Conservation (phyloP, 2,797 vertebrate species). For the Aselliscus stoliczkanus region DNA sequence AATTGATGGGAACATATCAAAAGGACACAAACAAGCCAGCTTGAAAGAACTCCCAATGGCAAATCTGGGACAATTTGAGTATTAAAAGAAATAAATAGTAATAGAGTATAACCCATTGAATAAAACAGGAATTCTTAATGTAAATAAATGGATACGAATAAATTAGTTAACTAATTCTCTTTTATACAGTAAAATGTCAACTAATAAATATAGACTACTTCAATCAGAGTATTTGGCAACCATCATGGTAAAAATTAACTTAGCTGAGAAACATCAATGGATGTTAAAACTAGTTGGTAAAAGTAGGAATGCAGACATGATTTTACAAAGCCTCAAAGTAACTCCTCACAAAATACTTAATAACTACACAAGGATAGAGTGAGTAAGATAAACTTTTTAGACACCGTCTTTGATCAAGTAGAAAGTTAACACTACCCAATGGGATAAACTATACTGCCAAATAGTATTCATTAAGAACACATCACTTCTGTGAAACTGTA, state of each 20-base stretch:
- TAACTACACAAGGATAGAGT: neutral
- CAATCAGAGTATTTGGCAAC: neutral
- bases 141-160: neutral
- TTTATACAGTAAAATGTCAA: neutral
- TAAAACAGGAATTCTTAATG: neutral
- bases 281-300: neutral
- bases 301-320: neutral
- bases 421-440: neutral
- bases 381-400: neutral
- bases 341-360: neutral
- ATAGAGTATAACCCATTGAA: neutral
- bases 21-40: neutral
- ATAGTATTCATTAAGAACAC: neutral
- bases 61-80: neutral
- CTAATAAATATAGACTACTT: neutral
- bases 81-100: neutral
- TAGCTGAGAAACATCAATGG: neutral
- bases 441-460: neutral
- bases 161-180: neutral
- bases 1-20: neutral
- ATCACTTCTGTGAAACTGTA: neutral
- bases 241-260: neutral
- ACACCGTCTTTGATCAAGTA: neutral
- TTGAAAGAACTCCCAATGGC: neutral
- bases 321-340: neutral